Base-by-base conservation (phyloP, 1,140 invertebrate genomes). In the Pentalonia nigronervosa region DNA sequence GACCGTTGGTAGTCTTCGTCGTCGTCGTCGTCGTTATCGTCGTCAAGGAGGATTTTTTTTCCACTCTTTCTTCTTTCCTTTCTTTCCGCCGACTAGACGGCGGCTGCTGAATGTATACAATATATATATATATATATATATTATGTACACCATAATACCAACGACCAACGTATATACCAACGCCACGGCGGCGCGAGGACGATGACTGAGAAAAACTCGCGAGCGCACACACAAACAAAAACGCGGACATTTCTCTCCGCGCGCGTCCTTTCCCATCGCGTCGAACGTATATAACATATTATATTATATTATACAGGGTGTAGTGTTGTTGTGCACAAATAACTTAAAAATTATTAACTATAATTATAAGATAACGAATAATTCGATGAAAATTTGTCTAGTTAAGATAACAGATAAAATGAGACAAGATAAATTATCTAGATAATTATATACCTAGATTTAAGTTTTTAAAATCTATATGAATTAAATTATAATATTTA, bases 161-260 rank as follows among this genome's bases (percentile, higher is more conserved):
- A 25, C 25, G 14, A 41, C 41, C 3, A 23, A 25, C 25, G 14
- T 30, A 30, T 67, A 67, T 84, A 41, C 17, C 7, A 23, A 23
- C 36, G 7, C 25, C 6, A 30, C 84, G 14, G 30, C 60, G n/a
- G n/a, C n/a, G n/a, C n/a, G 34, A 83, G 84, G 45, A 88, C 86
- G 86, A 88, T 50, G 86, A 50, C 86, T 48, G 86, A 20, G 86
- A 50, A 88, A 88, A 50, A 88, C 41, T 86, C 84, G 84, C 41
- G 84, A 30, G 41, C 41, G 23, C 84, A 86, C 84, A 84, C 83
- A 45, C 83, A 45, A 36, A 84, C 34, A 67, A 67, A 67, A 67
- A 84, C 83, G 23, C 45, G 11, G 11, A 48, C 30, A 87, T 87
- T 34, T 88, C 47, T 45, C 36, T 47, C 23, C 9, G 30, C 25